Percentiles rank a stretch among this genome's conserved stretches.
These are phyloP conservation scores for Myioborus melanocephalus DNA, from an alignment of 2,797 vertebrate species.

Conservation along the genomic window DNA sequence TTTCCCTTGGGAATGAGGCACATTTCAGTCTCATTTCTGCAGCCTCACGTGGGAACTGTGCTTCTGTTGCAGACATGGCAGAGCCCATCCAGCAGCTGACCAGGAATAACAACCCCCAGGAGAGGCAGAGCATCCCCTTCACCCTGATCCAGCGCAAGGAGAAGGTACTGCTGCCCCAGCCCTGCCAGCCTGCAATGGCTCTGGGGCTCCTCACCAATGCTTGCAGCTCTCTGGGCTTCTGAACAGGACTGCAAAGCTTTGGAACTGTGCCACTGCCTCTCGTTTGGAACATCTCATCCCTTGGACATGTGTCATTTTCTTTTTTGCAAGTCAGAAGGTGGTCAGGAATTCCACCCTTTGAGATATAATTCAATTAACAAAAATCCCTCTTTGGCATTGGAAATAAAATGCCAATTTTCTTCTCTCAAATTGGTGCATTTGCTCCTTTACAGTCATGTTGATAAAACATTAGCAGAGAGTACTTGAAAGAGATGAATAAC, in stretches of 20 bases:
- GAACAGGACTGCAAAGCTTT: background rate
- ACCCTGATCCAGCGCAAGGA: slow-evolving; percentile 82
- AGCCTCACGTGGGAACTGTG: rapidly evolving
- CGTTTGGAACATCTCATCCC: rapidly evolving
- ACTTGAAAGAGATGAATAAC: background rate
- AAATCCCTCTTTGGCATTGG: background rate
- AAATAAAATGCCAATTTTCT: background rate
- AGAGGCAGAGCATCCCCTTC: slow-evolving; percentile 80
- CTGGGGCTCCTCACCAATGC: rapidly evolving
- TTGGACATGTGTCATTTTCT: rapidly evolving
- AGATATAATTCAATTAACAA: background rate
- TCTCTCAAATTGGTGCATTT: background rate
- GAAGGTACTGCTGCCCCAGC: slow-evolving; percentile 73
- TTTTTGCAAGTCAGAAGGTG: background rate
- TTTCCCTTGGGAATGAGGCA: rapidly evolving
- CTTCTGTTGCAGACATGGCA: slow-evolving; percentile 73
- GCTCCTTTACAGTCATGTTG: background rate
- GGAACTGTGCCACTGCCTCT: rapidly evolving
- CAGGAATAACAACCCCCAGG: slow-evolving; percentile 79
- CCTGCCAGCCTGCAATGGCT: rapidly evolving
- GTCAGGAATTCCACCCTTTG: background rate
- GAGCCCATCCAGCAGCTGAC: slow-evolving; percentile 87
- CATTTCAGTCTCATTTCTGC: background rate
- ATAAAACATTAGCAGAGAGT: background rate
- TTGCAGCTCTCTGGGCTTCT: rapidly evolving